Conservation (phyloP, 2,888 invertebrate species). For the Himalopsyche kuldschensis region DNA sequence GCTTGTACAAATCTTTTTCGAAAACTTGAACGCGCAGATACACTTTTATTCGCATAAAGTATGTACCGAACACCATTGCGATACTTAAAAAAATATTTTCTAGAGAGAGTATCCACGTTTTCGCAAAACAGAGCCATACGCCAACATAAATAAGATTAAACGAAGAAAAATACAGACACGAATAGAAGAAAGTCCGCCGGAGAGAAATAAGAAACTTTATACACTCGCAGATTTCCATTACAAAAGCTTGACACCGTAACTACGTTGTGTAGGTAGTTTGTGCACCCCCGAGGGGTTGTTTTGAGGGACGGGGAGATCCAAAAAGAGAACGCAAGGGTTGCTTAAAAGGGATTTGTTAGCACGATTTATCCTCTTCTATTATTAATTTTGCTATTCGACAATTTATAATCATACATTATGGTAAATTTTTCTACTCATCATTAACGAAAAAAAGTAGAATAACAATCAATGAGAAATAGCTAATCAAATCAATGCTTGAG, state of each 20-base stretch:
- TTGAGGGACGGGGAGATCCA: neutral
- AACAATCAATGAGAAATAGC: no score
- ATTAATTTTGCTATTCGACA: neutral
- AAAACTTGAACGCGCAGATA: neutral
- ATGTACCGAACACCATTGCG: neutral
- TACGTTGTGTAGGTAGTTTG: constrained; percentile 30
- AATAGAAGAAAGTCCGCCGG: constrained; percentile 39
- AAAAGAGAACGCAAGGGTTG: neutral
- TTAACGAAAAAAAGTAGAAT: no score
- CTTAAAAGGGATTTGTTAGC: neutral
- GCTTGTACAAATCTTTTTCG: neutral
- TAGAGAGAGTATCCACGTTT: constrained; percentile 25
- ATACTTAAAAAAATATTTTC: constrained; percentile 25
- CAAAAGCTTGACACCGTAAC: constrained; percentile 40
- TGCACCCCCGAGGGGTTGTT: constrained; percentile 12
- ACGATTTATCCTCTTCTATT: neutral
- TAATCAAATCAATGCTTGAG: no score
- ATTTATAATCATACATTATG: no score
- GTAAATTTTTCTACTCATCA: no score
- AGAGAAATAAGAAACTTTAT: constrained; percentile 39
- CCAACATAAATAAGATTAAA: constrained; percentile 40
- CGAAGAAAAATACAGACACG: constrained; percentile 39
- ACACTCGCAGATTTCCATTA: constrained; percentile 40
- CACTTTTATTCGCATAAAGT: constrained; percentile 3
- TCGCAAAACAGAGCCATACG: constrained; percentile 36